Percentiles rank a stretch among this genome's conserved stretches.
phyloP scores from a whole-genome alignment of 2,888 invertebrate species.

The Lithophane leautieri region DNA sequence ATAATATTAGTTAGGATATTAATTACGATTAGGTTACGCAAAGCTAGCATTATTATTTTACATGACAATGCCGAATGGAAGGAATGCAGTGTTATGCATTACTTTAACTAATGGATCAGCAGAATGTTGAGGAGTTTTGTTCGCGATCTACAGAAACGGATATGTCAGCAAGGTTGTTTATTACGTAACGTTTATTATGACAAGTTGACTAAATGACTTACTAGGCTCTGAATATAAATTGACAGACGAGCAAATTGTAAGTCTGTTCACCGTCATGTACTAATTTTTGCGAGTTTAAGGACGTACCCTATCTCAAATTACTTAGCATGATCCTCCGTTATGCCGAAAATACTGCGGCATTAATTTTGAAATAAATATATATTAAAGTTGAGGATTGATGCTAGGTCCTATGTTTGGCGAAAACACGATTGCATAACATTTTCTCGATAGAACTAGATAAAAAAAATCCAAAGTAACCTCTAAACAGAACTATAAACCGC shows the following conservation, averaged over 20 bases:
- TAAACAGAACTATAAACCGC: too few relatives aligned
- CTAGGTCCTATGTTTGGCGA: too few relatives aligned
- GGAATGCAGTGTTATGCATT: neutral
- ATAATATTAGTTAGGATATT: too few relatives aligned
- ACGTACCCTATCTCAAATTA: too few relatives aligned
- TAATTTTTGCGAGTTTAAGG: neutral
- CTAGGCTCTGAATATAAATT: neutral
- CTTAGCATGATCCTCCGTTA: too few relatives aligned
- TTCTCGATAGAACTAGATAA: too few relatives aligned
- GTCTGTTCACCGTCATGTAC: neutral
- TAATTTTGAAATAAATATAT: too few relatives aligned
- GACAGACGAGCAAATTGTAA: neutral
- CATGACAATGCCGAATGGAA: neutral
- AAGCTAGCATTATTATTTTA: neutral
- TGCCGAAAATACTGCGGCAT: too few relatives aligned
- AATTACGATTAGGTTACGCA: too few relatives aligned
- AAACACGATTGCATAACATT: too few relatives aligned
- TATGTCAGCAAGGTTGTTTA: constrained; percentile 11
- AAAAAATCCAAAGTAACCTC: too few relatives aligned
- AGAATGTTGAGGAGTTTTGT: neutral
- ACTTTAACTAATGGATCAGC: neutral
- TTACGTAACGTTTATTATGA: constrained; percentile 10
- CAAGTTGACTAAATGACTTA: neutral
- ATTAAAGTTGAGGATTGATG: too few relatives aligned
- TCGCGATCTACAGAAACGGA: neutral